A percentile compares a stretch with the other conserved stretches of the same genome.
These are phyloP conservation scores for Lichenostomus cassidix DNA, from an alignment of 2,113 vertebrate species.

Conservation along the genomic window DNA sequence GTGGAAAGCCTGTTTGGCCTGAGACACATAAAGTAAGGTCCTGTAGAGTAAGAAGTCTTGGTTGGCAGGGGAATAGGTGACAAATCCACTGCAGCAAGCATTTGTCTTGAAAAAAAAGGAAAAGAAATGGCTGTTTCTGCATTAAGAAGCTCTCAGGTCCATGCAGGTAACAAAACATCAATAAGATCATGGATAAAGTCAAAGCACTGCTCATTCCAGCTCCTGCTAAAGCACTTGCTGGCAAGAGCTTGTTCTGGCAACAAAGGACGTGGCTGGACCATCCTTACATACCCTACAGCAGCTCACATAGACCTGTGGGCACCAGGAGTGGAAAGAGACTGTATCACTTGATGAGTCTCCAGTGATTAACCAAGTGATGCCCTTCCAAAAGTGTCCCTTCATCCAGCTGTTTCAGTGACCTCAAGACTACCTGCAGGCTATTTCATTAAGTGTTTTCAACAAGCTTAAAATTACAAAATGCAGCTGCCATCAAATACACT, in stretches of 20 bases:
- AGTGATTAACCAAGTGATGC: neutral
- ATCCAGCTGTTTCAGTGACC: neutral
- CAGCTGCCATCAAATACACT: neutral
- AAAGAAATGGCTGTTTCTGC: neutral
- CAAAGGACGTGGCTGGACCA: neutral
- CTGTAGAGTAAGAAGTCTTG: neutral
- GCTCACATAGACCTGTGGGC: neutral
- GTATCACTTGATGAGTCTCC: neutral
- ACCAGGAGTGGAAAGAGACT: neutral
- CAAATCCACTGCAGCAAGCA: neutral
- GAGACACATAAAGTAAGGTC: neutral
- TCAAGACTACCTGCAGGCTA: neutral
- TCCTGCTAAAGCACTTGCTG: neutral
- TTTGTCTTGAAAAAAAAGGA: neutral
- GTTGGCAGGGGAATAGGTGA: neutral
- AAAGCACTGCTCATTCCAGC: neutral
- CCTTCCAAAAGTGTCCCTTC: neutral
- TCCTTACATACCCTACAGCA: neutral
- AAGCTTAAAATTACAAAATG: neutral
- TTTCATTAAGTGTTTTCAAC: neutral
- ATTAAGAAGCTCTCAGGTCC: neutral
- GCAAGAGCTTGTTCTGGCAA: neutral
- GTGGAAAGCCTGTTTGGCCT: neutral
- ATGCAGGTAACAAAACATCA: neutral
- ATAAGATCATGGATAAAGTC: rapidly evolving